Base-by-base conservation (phyloP, 2,888 invertebrate genomes). In the Pachymerium ferrugineum region DNA sequence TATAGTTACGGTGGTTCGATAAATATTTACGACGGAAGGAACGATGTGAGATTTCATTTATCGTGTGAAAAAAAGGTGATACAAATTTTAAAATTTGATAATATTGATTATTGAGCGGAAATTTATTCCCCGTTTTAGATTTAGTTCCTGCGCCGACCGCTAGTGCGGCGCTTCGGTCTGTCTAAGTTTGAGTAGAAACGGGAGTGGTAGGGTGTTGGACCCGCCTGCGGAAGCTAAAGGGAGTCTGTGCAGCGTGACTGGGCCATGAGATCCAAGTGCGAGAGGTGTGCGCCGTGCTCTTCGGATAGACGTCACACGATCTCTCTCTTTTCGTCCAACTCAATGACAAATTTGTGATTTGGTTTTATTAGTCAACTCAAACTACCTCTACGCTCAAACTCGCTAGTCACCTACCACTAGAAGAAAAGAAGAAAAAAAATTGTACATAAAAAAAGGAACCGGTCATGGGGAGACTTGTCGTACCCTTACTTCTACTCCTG, bases 231-330 rank as follows among this genome's bases (percentile, higher is more conserved):
- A 62, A 62, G 62, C 62, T 62, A 62, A 62, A 62, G 62, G 62
- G 62, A 62, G 62, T 62, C 62, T 62, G 62, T 62, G 62, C 62
- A 62, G 62, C 62, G 62, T 62, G 62, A 62, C 62, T 62, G 62
- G 62, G 62, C 62, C 62, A 62, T 62, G 62, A 62, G 62, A 62
- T 62, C 28, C 62, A 62, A 62, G 62, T 62, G 62, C 62, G 62
- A 62, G 62, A 62, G 62, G 62, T 62, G 62, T 62, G 62, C 62
- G 62, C 62, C 62, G 62, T 28, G 62, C 62, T 62, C 62, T 62
- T 62, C 62, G 62, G 62, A 62, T 62, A 62, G 62, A 62, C 28
- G 62, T 62, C 62, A 62, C 62, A 62, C 25, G 62, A 28, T 16
- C 12, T 38, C 38, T 12, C 3, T 14, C 62, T 62, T n/a, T n/a